Evolutionary conservation across 2,888 invertebrate genomes (phyloP).

Genomic region (Dolichopus griseipennis): DNA sequence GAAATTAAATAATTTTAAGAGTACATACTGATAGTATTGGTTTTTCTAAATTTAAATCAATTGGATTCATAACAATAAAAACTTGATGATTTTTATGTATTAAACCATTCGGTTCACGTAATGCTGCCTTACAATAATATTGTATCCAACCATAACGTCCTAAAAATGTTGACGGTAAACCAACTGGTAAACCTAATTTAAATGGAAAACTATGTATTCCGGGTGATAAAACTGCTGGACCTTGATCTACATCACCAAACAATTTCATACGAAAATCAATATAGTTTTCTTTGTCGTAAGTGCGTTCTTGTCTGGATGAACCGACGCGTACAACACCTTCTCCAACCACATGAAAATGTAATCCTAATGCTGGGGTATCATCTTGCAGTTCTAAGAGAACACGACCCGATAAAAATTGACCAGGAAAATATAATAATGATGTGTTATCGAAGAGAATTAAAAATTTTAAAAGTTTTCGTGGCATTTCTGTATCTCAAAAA

Average conservation of each 20-base stretch:
- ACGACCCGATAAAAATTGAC: slow-evolving; percentile 84
- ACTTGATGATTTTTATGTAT: slow-evolving; percentile 94
- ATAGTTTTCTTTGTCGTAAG: slow-evolving; percentile 87
- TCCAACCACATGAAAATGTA: slow-evolving; percentile 89
- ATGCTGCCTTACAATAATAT: slow-evolving; percentile 84
- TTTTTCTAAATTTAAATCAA: slow-evolving; percentile 84
- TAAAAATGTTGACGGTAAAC: slow-evolving; percentile 83
- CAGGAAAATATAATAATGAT: slow-evolving; percentile 84
- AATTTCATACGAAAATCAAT: slow-evolving; percentile 91
- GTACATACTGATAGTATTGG: slow-evolving; percentile 75
- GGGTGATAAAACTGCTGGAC: slow-evolving; percentile 74
- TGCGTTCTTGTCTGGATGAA: slow-evolving; percentile 71
- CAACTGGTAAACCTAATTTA: slow-evolving; percentile 80
- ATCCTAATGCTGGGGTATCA: slow-evolving; percentile 81
- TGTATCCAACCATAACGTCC: slow-evolving; percentile 94
- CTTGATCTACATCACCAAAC: slow-evolving; percentile 78
- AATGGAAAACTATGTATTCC: slow-evolving; percentile 94
- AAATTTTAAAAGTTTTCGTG: slow-evolving; percentile 83
- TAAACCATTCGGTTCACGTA: slow-evolving; percentile 73
- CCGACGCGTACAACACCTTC: slow-evolving; percentile 86
- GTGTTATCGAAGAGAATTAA: slow-evolving; percentile 90
- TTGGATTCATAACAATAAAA: slow-evolving; percentile 95
- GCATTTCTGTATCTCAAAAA: slow-evolving; percentile 47
- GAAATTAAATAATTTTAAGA: slow-evolving; percentile 11
- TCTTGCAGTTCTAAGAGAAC: slow-evolving; percentile 88